Conservation (phyloP, 2,888 invertebrate species). For the Elegia similella region DNA sequence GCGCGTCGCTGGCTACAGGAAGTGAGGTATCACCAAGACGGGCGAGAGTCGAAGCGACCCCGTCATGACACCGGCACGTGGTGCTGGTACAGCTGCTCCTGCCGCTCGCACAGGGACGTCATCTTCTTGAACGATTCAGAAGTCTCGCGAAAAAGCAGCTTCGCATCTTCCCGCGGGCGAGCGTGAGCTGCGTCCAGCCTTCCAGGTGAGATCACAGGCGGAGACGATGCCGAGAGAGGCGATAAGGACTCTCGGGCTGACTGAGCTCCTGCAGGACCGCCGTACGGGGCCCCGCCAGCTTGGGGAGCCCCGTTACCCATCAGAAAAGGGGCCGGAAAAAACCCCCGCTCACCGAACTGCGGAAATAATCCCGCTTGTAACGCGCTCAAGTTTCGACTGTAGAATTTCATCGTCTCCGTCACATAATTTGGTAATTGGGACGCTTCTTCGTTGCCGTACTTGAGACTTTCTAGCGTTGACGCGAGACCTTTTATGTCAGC, state of each 20-base stretch:
- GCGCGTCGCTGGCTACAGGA: conserved; percentile 45
- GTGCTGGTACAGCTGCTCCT: conserved; percentile 79
- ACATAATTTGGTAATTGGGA: conserved; percentile 71
- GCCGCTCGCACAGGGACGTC: conserved; percentile 78
- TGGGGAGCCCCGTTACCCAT: conserved; percentile 66
- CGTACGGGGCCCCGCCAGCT: conserved; percentile 58
- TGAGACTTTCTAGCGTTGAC: conserved; percentile 83
- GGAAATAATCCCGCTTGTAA: conserved; percentile 71
- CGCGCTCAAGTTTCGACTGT: conserved; percentile 69
- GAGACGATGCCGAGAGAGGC: conserved; percentile 72
- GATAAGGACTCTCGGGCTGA: conserved; percentile 71
- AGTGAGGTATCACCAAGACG: conserved; percentile 68
- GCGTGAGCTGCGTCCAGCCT: conserved; percentile 70
- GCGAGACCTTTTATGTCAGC: conserved; percentile 86
- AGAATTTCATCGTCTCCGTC: conserved; percentile 77
- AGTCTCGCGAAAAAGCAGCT: conserved; percentile 80
- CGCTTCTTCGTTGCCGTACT: conserved; percentile 73
- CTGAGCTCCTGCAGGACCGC: conserved; percentile 65
- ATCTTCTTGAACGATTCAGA: conserved; percentile 77
- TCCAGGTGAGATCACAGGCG: conserved; percentile 73
- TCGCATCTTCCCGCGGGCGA: conserved; percentile 67
- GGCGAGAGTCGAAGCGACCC: conserved; percentile 56
- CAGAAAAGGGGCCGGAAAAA: conserved; percentile 70
- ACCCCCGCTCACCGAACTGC: conserved; percentile 65
- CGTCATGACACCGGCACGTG: conserved; percentile 81